phyloP scores from a whole-genome alignment of 2,888 invertebrate genomes.

The Caenorhabditis imperialis region DNA sequence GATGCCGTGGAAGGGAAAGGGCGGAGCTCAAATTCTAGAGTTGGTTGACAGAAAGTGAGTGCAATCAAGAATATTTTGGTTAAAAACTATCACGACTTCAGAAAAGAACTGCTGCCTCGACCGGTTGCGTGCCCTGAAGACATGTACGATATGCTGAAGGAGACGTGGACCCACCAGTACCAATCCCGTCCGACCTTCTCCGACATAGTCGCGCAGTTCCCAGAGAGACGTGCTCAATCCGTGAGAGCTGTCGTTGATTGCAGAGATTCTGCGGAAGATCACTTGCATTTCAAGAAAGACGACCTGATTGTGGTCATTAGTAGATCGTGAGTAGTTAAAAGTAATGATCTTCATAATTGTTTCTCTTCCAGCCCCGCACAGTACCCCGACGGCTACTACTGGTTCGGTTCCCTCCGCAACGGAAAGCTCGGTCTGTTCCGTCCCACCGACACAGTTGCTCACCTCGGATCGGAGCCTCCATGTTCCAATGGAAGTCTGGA shows the following conservation, averaged over 20 bases:
- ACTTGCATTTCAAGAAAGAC: conserved; percentile 88
- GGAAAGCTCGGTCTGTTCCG: conserved; percentile 80
- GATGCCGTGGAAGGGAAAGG: conserved; percentile 96
- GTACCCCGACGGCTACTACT: conserved; percentile 81
- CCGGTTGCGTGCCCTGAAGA: conserved; percentile 88
- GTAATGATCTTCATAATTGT: background rate
- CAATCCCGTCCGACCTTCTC: conserved; percentile 90
- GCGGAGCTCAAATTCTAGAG: conserved; percentile 93
- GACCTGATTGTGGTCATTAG: conserved; percentile 94
- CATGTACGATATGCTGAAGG: conserved; percentile 91
- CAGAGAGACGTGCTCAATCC: conserved; percentile 84
- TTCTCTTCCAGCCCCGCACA: conserved; percentile 62
- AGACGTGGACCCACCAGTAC: conserved; percentile 96
- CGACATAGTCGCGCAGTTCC: conserved; percentile 82
- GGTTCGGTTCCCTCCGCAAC: conserved; percentile 91
- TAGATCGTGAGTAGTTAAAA: conserved; percentile 83
- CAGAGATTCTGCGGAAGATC: conserved; percentile 83
- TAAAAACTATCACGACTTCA: too few relatives aligned
- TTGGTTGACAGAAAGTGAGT: conserved; percentile 87
- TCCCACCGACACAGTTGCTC: conserved; percentile 64
- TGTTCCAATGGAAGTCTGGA: conserved; percentile 38
- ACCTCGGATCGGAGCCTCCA: conserved; percentile 55
- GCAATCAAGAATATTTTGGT: too few relatives aligned
- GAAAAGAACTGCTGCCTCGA: conserved; percentile 54
- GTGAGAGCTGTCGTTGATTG: conserved; percentile 87